Conservation (phyloP, 1,140 invertebrate genomes). For the Euglossa dilemma region DNA sequence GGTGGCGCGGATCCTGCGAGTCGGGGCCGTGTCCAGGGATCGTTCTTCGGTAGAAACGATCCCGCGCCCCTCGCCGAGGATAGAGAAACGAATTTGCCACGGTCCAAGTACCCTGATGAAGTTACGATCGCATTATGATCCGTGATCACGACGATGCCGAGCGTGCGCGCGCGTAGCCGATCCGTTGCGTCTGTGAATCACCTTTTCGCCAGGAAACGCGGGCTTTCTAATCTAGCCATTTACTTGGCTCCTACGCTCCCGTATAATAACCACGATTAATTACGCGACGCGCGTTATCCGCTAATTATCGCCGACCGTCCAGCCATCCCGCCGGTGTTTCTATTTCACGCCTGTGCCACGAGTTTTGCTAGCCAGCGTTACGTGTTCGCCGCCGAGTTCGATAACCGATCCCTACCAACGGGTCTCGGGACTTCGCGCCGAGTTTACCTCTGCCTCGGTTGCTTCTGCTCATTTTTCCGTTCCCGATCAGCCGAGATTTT, state of each 20-base stretch:
- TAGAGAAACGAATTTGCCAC: slow-evolving; percentile 57
- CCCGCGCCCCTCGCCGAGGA: not conserved
- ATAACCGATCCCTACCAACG: slow-evolving; percentile 12
- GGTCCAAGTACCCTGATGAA: slow-evolving; percentile 56
- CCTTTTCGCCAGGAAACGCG: slow-evolving; percentile 56
- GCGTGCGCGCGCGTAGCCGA: not conserved
- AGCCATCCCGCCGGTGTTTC: not conserved
- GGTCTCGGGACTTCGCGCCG: not conserved
- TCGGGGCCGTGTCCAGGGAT: not conserved
- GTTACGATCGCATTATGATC: slow-evolving; percentile 64
- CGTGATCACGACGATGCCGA: slow-evolving; percentile 44
- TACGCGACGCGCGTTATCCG: slow-evolving; percentile 16
- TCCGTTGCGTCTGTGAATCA: slow-evolving; percentile 25
- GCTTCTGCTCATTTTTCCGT: too few relatives aligned
- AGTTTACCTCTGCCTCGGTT: not conserved
- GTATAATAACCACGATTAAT: slow-evolving; percentile 33
- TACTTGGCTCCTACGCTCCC: slow-evolving; percentile 12
- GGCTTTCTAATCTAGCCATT: slow-evolving; percentile 53
- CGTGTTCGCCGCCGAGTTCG: slow-evolving; percentile 7
- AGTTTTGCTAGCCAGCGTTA: not conserved
- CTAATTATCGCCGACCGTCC: slow-evolving; percentile 25
- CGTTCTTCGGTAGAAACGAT: not conserved
- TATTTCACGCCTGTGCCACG: slow-evolving; percentile 12
- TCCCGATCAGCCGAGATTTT: not conserved
- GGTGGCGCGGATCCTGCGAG: too few relatives aligned